These are phyloP conservation scores for Seira sanloemensis DNA, from an alignment of 2,888 invertebrate species.

Conservation along the genomic window DNA sequence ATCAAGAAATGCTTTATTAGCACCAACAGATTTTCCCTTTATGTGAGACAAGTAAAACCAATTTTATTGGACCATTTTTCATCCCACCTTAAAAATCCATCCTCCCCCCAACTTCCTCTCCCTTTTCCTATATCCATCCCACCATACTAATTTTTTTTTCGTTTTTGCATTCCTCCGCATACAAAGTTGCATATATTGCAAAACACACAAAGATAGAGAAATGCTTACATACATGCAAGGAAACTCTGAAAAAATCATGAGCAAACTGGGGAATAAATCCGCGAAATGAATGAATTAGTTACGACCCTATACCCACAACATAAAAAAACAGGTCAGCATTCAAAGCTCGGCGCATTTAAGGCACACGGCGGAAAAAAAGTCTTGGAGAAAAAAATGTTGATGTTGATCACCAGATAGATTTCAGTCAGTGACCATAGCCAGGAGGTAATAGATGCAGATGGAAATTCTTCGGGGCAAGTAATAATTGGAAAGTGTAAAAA, in stretches of 20 bases:
- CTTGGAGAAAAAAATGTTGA: neutral
- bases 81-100: neutral
- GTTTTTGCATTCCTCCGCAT: neutral
- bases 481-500: constrained; percentile 13
- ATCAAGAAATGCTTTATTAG: neutral
- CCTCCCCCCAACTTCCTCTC: neutral
- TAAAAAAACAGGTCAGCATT: neutral
- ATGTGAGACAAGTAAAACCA: neutral
- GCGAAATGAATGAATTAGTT: neutral
- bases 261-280: neutral
- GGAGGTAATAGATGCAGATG: neutral
- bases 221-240: too few species aligned
- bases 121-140: neutral
- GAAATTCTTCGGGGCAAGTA: neutral
- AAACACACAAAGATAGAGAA: neutral
- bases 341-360: too few species aligned
- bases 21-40: neutral
- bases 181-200: too few species aligned
- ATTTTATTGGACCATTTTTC: neutral
- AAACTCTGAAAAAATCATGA: neutral
- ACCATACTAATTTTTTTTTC: neutral
- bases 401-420: neutral
- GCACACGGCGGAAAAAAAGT: too few species aligned
- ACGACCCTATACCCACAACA: neutral
- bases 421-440: neutral